Evolutionary conservation across 2,888 invertebrate genomes (phyloP), one percentile per base, ranked within the genome.

Genomic region (Opisthograptis luteolata): DNA sequence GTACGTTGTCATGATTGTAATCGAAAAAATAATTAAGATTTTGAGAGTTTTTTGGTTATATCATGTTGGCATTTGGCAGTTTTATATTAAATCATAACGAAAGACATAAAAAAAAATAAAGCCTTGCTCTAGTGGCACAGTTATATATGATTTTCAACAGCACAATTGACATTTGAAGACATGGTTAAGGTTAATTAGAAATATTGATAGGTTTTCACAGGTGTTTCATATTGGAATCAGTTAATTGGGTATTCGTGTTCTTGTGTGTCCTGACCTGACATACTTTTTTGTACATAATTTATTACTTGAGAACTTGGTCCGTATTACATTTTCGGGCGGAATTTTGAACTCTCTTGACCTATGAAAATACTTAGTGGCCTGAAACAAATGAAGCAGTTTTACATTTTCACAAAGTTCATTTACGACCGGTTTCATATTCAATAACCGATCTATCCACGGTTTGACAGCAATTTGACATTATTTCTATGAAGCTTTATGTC

Each of bases 61-160:
- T 48, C 42, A 45, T 50, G 39, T 42, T 53, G 50, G 34, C 32
- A 48, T 51, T 51, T 53, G 48, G 45, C 30, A 25, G 42, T 55
- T 40, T 42, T 40, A 19, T 35, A 61, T 62, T 50, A 55, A 68
- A 57, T 63, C 54, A 64, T 63, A 50, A 57, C 47, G 34, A 45
- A 62, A 60, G 59, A n/a, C n/a, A n/a, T n/a, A n/a, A n/a, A n/a
- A n/a, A n/a, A n/a, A n/a, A n/a, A n/a, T n/a, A 45, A 60, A 63
- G 58, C 76, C 73, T 77, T 76, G 76, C 50, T 66, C 66, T 58
- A 72, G 54, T 76, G 57, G 60, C 64, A 66, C 63, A 50, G 49
- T 64, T 56, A 42, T n/a, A n/a, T n/a, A n/a, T 56, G 45, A 48
- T 50, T 55, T 49, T 48, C 14, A 53, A 14, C 17, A 14, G 22